Percentiles rank a stretch among this genome's conserved stretches.
phyloP scores from a whole-genome alignment of 2,113 vertebrate species.

The Melanotaenia duboulayi region DNA sequence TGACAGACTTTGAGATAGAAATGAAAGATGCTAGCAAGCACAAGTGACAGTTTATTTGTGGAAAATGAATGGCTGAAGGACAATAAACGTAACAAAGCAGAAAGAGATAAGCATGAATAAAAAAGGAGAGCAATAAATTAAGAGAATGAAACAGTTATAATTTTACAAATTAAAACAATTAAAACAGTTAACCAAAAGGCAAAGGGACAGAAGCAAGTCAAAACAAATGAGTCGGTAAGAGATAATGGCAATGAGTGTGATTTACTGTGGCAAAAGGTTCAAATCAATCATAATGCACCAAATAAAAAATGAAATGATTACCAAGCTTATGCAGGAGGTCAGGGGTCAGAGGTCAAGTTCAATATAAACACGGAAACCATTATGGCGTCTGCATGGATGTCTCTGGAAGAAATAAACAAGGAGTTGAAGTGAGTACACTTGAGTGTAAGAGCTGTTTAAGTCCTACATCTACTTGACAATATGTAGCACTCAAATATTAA shows the following conservation, averaged over 20 bases:
- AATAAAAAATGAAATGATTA: slow-evolving; percentile 99
- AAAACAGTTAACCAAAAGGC: slow-evolving; percentile 17
- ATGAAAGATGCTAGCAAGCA: slow-evolving; percentile 49
- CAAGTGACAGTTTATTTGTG: slow-evolving; percentile 49
- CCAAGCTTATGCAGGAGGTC: slow-evolving; percentile 99
- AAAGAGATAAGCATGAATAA: slow-evolving; percentile 45
- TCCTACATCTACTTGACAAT: slow-evolving; percentile 75
- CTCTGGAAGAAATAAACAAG: slow-evolving; percentile 99
- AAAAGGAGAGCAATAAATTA: slow-evolving; percentile 48
- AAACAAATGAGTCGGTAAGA: slow-evolving; percentile 29
- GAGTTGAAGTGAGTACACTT: slow-evolving; percentile 91
- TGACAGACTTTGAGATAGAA: slow-evolving; percentile 47
- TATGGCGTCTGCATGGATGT: slow-evolving; percentile 93
- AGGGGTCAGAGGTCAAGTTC: slow-evolving; percentile 99
- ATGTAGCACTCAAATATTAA: slow-evolving; percentile 81
- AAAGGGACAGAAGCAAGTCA: slow-evolving; percentile 18
- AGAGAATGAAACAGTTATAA: slow-evolving; percentile 40
- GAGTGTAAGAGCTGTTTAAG: slow-evolving; percentile 75
- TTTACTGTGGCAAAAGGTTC: slow-evolving; percentile 69
- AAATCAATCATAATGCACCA: slow-evolving; percentile 87
- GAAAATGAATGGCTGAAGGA: slow-evolving; percentile 55
- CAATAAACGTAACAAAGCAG: slow-evolving; percentile 44
- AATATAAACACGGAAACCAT: slow-evolving; percentile 99
- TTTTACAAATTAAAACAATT: slow-evolving; percentile 44
- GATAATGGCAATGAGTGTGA: slow-evolving; percentile 45